Conservation (phyloP, 2,797 vertebrate species). For the Morus bassanus region DNA sequence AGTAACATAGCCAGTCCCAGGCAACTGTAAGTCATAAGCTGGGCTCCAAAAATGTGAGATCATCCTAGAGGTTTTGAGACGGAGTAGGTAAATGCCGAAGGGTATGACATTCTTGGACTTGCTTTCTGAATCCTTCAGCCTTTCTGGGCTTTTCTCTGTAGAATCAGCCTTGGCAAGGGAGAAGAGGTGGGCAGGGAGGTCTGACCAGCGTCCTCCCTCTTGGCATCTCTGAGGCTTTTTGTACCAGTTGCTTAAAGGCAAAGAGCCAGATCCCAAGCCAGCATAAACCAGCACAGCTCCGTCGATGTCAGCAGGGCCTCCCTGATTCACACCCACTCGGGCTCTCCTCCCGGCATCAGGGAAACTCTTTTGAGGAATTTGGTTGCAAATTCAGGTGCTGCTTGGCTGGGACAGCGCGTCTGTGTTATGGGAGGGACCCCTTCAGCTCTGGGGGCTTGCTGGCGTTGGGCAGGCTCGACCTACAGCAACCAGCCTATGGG, state of each 20-base stretch:
- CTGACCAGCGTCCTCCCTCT: background rate
- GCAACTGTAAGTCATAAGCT: background rate
- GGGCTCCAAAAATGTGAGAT: slow-evolving; percentile 5
- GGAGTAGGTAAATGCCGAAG: background rate
- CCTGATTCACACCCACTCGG: background rate
- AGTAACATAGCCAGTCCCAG: background rate
- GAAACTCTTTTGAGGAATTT: slow-evolving; percentile 37
- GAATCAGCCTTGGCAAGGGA: background rate
- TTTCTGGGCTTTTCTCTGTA: background rate
- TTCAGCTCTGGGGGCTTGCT: background rate
- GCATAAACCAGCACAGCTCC: background rate
- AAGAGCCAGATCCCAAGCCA: background rate
- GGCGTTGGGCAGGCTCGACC: background rate
- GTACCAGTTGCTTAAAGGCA: slow-evolving; percentile 10
- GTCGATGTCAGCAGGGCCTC: background rate
- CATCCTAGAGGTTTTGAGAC: background rate
- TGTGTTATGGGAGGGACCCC: background rate
- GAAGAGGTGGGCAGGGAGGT: background rate
- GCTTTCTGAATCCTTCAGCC: background rate
- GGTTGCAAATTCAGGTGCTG: background rate
- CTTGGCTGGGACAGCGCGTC: background rate
- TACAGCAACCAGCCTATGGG: background rate
- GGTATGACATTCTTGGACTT: background rate
- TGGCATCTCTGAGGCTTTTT: background rate
- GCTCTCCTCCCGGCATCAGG: background rate